A percentile compares a stretch with the other conserved stretches of the same genome.
These are phyloP conservation scores for Drosophila mayaguana DNA, from an alignment of 2,888 invertebrate genomes.

Conservation along the genomic window DNA sequence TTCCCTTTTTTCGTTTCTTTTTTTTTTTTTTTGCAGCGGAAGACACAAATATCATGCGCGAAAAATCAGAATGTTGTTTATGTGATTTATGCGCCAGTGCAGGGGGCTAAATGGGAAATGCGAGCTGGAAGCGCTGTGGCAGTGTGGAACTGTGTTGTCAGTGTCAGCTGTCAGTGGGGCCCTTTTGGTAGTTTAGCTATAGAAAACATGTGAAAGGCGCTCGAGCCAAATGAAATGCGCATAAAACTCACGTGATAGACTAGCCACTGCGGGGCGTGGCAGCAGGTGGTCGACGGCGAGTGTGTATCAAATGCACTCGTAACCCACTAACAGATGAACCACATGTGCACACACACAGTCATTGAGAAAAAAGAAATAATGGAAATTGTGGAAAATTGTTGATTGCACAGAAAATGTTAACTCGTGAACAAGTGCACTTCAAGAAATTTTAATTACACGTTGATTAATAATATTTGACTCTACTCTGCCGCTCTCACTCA, in stretches of 20 bases:
- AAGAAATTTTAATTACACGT: conserved; percentile 70
- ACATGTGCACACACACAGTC: conserved; percentile 1
- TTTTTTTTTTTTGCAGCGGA: conserved; percentile 40
- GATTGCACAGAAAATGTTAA: conserved; percentile 18
- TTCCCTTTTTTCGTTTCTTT: conserved; percentile 9
- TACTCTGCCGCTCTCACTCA: conserved; percentile 46
- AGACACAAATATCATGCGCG: conserved; percentile 75
- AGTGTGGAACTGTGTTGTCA: neutral
- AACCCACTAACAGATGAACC: conserved; percentile 39
- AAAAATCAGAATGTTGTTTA: conserved; percentile 76
- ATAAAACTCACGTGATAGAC: conserved; percentile 45
- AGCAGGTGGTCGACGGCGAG: conserved; percentile 12
- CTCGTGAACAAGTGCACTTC: conserved; percentile 14
- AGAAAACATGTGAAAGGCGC: conserved; percentile 46
- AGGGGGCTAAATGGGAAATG: neutral
- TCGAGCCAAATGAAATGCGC: conserved; percentile 72
- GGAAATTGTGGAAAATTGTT: conserved; percentile 25
- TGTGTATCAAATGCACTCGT: conserved; percentile 17
- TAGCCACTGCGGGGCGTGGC: conserved; percentile 18
- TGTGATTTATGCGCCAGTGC: conserved; percentile 69
- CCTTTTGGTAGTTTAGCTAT: conserved; percentile 21
- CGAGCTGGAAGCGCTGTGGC: neutral
- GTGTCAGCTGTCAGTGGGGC: conserved; percentile 22
- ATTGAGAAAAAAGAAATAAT: neutral
- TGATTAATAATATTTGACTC: conserved; percentile 31